Evolutionary conservation across 2,888 invertebrate genomes (phyloP), one percentile per base, ranked within the genome.

Genomic region (Abrostola triplasia): DNA sequence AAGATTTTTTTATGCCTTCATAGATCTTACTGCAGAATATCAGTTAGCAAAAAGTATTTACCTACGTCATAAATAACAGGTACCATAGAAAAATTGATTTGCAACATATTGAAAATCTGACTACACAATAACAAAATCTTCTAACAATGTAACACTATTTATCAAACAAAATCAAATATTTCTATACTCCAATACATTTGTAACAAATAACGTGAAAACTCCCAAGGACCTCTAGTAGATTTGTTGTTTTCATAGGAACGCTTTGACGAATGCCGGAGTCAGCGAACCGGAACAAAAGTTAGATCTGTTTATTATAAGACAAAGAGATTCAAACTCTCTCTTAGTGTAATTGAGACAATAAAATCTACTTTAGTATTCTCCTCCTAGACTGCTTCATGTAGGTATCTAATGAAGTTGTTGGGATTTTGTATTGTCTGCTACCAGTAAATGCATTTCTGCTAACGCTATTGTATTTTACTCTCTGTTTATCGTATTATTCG

Each of bases 201-300:
- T 76, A 66, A 73, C 71, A 69, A 73, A 75, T 75, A 66, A 67
- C 38, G 66, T 62, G 62, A 42, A 64, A 82, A 83, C 72, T 81
- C 77, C 70, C 75, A 80, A 81, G 78, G 80, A 79, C 67, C 70
- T 63, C 59, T 57, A 55, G 64, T 76, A 79, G 75, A 82, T 83
- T 82, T 80, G 77, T 82, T 81, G 80, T 86, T 80, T 81, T 83
- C 76, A 81, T 67, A 71, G 77, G 78, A 84, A 85, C 80, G 84
- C 86, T 86, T 86, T 86, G 84, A 86, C 83, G 81, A 81, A 86
- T 85, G 75, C 83, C 82, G 70, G 77, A 80, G 74, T 77, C 81
- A 84, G 80, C 77, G 80, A 77, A 76, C 78, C 80, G 67, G 77
- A 74, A 79, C 74, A 73, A 78, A 80, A 81, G 81, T 85, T 80